Base-by-base conservation (phyloP, 2,113 vertebrate species). In the Danionella cerebrum region DNA sequence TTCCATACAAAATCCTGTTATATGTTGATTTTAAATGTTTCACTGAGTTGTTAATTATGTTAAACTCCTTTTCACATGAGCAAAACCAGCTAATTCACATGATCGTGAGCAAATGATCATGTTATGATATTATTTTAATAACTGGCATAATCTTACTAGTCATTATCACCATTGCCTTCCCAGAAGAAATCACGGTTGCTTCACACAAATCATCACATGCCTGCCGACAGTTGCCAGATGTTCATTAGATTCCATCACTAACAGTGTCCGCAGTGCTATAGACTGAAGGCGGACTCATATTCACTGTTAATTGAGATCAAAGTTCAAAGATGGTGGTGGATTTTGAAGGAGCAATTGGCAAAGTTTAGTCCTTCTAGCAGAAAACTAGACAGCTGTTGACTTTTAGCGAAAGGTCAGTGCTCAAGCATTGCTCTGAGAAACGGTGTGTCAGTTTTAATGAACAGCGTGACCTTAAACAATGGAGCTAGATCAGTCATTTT, bases 391-490 rank as follows among this genome's bases (percentile, higher is more conserved):
- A 74, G 79, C 71, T 36, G 60, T 75, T 67, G 75, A 72, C 79
- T 85, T 78, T 82, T 80, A 18, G 50, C 47, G 70, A 86, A 86
- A 89, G 85, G 84, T 87, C 86, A 82, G 69, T 52, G 35, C 75
- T 65, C 58, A 63, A 74, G 73, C 77, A 76, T 72, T 71, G 73
- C 67, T 69, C 79, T 75, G 77, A 83, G 74, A 71, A 70, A 24
- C 72, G 71, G 78, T 69, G 76, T 84, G 82, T 83, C 80, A 78
- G 66, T 78, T 85, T 85, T 86, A 87, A 87, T 87, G 82, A 87
- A 86, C 76, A 79, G 62, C 41, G 65, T 87, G 87, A 89, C 86
- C 87, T 90, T 89, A 81, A 86, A 80, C 78, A 80, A 76, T 75
- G 76, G 78, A 73, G 75, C 79, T 62, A 60, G 73, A 84, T 86